These are phyloP conservation scores for Nemurella pictetii DNA, from an alignment of 2,888 invertebrate species.

Conservation along the genomic window DNA sequence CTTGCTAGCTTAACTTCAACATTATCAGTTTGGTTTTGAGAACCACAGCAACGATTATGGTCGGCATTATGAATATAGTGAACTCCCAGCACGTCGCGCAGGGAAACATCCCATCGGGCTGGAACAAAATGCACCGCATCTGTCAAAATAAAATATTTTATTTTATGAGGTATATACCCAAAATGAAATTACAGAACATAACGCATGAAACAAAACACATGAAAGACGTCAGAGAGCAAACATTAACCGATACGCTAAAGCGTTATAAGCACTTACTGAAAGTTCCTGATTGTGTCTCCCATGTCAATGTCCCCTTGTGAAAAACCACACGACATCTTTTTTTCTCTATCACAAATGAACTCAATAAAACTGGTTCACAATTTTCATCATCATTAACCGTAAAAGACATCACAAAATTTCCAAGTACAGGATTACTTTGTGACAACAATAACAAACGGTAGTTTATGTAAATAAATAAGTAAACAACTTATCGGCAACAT, in stretches of 20 bases:
- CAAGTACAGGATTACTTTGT: not conserved
- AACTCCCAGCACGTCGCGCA: conserved; percentile 60
- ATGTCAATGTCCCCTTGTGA: conserved; percentile 63
- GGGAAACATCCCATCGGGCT: conserved; percentile 60
- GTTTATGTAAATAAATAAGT: not conserved
- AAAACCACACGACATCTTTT: conserved; percentile 66
- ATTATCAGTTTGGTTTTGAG: conserved; percentile 9
- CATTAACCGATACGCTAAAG: not conserved
- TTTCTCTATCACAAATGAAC: conserved; percentile 63
- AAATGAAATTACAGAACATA: not conserved
- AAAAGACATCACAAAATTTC: not conserved
- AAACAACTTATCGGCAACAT: not conserved
- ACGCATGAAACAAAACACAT: not conserved
- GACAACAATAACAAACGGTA: not conserved
- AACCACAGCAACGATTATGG: conserved; percentile 45
- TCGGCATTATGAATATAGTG: conserved; percentile 53
- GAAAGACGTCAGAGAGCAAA: too few species aligned
- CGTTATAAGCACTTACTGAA: conserved; percentile 54
- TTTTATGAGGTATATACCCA: not conserved
- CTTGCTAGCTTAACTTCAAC: conserved; percentile 42
- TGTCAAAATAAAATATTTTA: conserved; percentile 24
- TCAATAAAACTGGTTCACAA: conserved; percentile 52
- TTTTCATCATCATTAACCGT: not conserved
- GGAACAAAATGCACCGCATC: conserved; percentile 44
- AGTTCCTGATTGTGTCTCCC: conserved; percentile 63